A percentile compares a stretch with the other conserved stretches of the same genome.
Evolutionary conservation across 2,113 vertebrate species (phyloP).

Genomic region (Astur gentilis): DNA sequence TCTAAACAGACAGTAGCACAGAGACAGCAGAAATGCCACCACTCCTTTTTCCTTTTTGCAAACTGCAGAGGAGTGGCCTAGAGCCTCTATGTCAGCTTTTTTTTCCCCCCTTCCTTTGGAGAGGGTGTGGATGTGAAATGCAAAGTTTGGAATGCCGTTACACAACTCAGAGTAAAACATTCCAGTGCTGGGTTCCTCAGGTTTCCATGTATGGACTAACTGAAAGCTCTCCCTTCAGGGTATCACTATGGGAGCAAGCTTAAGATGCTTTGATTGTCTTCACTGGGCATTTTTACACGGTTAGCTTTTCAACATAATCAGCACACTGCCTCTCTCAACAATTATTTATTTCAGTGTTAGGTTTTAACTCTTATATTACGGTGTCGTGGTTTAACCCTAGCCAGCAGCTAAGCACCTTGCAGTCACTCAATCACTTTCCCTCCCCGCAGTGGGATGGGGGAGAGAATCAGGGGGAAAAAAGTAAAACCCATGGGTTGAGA

Average conservation of each 20-base stretch:
- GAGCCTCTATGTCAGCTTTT: background rate
- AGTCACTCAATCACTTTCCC: too few relatives aligned
- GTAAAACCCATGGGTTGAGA: too few relatives aligned
- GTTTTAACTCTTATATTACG: background rate
- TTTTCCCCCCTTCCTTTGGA: background rate
- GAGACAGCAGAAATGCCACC: background rate
- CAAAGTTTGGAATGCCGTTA: background rate
- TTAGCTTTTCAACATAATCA: background rate
- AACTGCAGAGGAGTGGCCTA: background rate
- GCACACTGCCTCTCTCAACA: background rate
- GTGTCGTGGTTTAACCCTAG: too few relatives aligned
- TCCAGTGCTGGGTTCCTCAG: background rate
- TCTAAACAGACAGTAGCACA: background rate
- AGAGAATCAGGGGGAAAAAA: too few relatives aligned
- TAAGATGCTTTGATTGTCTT: background rate
- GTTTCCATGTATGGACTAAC: background rate
- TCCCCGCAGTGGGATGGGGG: too few relatives aligned
- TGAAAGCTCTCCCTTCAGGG: background rate
- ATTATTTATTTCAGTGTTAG: background rate
- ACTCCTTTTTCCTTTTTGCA: background rate
- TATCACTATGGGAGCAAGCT: background rate
- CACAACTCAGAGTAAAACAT: background rate
- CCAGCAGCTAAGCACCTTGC: too few relatives aligned
- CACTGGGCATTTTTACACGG: background rate
- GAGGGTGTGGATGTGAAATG: slow-evolving; percentile 15